Evolutionary conservation across 2,888 invertebrate species (phyloP).

Genomic region (Nezara viridula): DNA sequence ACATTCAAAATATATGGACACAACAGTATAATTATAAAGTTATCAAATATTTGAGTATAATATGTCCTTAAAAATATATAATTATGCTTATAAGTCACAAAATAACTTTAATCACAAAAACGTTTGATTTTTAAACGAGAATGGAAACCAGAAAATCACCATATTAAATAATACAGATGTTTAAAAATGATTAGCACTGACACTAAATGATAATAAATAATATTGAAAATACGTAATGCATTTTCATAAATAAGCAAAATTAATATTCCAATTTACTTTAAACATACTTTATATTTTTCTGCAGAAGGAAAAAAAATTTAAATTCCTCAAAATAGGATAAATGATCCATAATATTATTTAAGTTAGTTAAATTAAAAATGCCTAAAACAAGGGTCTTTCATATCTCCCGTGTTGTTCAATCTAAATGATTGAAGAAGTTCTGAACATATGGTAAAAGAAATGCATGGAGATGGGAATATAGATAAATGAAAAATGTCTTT

Average conservation of each 20-base stretch:
- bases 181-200: neutral
- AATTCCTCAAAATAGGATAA: neutral
- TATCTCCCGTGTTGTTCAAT: no score
- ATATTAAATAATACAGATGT: neutral
- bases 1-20: no score
- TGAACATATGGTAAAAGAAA: no score
- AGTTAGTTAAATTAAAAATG: neutral
- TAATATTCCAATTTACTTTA: neutral
- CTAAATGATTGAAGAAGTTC: no score
- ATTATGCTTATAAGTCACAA: no score
- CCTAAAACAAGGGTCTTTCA: no score
- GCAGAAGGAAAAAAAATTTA: neutral
- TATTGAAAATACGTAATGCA: neutral
- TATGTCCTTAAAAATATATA: neutral
- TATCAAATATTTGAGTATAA: neutral
- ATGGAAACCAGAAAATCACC: neutral
- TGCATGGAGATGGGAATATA: no score
- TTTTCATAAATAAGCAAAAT: neutral
- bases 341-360: neutral
- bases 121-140: no score
- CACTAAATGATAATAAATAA: neutral
- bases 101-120: no score
- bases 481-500: no score
- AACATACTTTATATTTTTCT: neutral
- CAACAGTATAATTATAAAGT: neutral